phyloP scores from a whole-genome alignment of 2,888 invertebrate species.

The Aelia acuminata region DNA sequence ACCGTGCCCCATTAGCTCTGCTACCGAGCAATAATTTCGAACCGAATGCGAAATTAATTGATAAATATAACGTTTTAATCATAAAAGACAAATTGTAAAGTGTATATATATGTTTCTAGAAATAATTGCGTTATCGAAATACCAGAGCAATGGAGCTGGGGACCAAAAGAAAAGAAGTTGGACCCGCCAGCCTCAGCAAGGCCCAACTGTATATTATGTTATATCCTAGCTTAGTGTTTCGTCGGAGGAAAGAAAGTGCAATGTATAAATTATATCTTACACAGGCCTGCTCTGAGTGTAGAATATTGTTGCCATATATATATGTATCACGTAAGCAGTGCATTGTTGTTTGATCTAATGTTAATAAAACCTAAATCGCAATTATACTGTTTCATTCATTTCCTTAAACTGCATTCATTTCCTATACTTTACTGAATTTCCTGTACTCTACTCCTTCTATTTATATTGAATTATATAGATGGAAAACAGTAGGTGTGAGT shows the following conservation, averaged over 20 bases:
- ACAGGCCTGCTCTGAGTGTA: constrained; percentile 28
- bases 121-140: background rate
- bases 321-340: constrained; percentile 29
- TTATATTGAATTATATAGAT: too few species aligned
- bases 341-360: constrained; percentile 42
- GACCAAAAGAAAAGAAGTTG: background rate
- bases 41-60: background rate
- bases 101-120: constrained; percentile 43
- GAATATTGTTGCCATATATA: constrained; percentile 38
- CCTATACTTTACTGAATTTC: too few species aligned
- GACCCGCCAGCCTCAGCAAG: background rate
- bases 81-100: constrained; percentile 46
- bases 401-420: background rate
- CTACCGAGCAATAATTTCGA: background rate
- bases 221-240: constrained; percentile 44
- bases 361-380: constrained; percentile 47
- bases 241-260: constrained; percentile 14
- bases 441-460: too few species aligned
- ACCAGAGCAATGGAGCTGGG: background rate
- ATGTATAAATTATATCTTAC: constrained; percentile 42
- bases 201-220: constrained; percentile 43
- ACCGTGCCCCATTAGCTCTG: constrained; percentile 31
- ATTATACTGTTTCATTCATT: background rate
- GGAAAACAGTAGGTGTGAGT: too few species aligned
- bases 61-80: background rate